phyloP scores from a whole-genome alignment of 2,797 vertebrate genomes.

The Oreonectes daqikongensis region DNA sequence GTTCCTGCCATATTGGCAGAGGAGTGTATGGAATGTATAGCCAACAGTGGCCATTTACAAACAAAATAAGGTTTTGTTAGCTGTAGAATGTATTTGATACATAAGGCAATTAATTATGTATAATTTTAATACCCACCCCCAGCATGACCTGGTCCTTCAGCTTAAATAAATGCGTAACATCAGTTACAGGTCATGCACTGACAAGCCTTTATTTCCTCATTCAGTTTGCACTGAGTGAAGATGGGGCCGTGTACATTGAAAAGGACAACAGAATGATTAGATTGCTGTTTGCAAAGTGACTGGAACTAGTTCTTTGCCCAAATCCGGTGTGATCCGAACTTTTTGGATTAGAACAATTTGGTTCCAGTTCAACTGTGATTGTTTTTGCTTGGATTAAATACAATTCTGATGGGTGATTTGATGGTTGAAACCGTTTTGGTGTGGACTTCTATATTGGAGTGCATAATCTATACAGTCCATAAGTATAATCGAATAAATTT shows the following conservation, averaged over 20 bases:
- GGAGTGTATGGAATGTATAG: slow-evolving; percentile 76
- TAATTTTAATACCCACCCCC: slow-evolving; percentile 27
- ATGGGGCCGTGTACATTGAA: slow-evolving; percentile 9
- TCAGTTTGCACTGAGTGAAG: slow-evolving; percentile 32
- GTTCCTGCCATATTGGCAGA: slow-evolving; percentile 83
- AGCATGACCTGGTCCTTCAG: slow-evolving; percentile 15
- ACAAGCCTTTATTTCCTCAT: slow-evolving; percentile 24
- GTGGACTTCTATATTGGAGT: slow-evolving; percentile 18
- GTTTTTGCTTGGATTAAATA: background rate
- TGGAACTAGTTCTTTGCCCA: background rate
- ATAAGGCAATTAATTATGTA: slow-evolving; percentile 39
- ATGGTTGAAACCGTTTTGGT: slow-evolving; percentile 6
- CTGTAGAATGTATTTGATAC: slow-evolving; percentile 66
- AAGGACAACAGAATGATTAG: background rate
- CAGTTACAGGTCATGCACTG: slow-evolving; percentile 23
- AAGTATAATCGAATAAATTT: too few relatives aligned
- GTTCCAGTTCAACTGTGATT: slow-evolving; percentile 4
- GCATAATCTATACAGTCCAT: background rate
- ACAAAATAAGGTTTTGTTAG: slow-evolving; percentile 60
- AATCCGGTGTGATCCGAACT: slow-evolving; percentile 3
- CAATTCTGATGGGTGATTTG: background rate
- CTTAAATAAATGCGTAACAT: slow-evolving; percentile 38
- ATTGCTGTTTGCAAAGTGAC: slow-evolving; percentile 10
- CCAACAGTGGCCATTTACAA: slow-evolving; percentile 71
- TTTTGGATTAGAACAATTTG: slow-evolving; percentile 11